Conservation (phyloP, 2,888 invertebrate genomes). For the Pollenia angustigena region DNA sequence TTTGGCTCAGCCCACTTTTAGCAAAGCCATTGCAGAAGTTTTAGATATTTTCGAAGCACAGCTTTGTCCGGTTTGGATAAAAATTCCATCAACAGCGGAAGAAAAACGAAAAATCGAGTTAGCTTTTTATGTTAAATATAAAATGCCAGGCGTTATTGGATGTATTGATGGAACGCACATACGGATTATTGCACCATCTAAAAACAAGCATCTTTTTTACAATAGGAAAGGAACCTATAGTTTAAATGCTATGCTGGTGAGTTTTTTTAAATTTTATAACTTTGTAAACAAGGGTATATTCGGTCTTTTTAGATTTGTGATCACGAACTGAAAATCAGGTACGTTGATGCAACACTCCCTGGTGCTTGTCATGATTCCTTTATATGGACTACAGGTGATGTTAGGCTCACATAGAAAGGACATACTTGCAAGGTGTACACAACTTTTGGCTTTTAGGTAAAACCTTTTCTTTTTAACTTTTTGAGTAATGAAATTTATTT, state of each 20-base stretch:
- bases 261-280: not conserved
- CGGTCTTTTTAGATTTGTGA: constrained; percentile 53
- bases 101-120: constrained; percentile 29
- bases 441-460: constrained; percentile 60
- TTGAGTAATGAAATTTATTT: not conserved
- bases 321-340: constrained; percentile 31
- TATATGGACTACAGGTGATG: constrained; percentile 58
- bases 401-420: constrained; percentile 47
- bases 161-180: constrained; percentile 37
- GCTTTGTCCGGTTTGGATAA: constrained; percentile 60
- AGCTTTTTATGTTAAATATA: constrained; percentile 43
- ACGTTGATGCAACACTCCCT: constrained; percentile 30
- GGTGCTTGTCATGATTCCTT: constrained; percentile 58
- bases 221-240: constrained; percentile 30
- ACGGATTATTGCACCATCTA: constrained; percentile 46
- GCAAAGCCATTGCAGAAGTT: constrained; percentile 39
- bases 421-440: constrained; percentile 35
- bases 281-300: not conserved
- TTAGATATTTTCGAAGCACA: constrained; percentile 49
- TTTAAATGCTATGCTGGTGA: constrained; percentile 8
- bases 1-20: constrained; percentile 40
- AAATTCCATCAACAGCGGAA: constrained; percentile 13
- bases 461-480: not conserved
- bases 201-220: constrained; percentile 48
- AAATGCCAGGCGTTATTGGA: constrained; percentile 57